These are phyloP conservation scores for Lissocephala sabroskyi DNA, from an alignment of 2,888 invertebrate genomes.

Conservation along the genomic window DNA sequence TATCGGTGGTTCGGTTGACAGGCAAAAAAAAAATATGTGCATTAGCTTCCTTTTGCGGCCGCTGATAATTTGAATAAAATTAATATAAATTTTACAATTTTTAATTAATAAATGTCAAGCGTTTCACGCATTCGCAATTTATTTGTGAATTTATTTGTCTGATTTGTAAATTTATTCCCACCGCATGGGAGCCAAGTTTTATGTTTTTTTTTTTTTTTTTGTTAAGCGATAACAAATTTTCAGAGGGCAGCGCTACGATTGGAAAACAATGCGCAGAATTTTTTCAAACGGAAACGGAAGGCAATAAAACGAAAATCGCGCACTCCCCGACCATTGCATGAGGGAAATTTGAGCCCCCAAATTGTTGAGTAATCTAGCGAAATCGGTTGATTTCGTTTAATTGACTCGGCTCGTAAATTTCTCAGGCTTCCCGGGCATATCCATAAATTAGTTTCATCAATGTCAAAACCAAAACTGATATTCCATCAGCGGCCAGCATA, in stretches of 20 bases:
- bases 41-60: conserved; percentile 54
- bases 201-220: conserved; percentile 12
- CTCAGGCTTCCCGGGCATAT: too few relatives aligned
- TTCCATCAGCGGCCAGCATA: conserved; percentile 24
- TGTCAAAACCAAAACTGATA: conserved; percentile 47
- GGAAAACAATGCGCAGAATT: background rate
- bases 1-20: conserved; percentile 12
- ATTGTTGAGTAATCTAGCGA: conserved; percentile 55
- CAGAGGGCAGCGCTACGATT: conserved; percentile 15
- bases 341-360: conserved; percentile 2
- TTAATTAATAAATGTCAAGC: conserved; percentile 70
- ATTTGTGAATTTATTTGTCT: conserved; percentile 63
- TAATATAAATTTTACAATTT: conserved; percentile 67
- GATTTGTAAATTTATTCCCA: conserved; percentile 40
- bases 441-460: too few relatives aligned
- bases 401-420: conserved; percentile 45
- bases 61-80: conserved; percentile 70
- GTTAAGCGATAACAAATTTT: conserved; percentile 47
- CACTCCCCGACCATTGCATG: too few relatives aligned
- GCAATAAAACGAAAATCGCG: too few relatives aligned
- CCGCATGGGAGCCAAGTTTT: conserved; percentile 40
- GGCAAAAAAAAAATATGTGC: conserved; percentile 53
- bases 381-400: conserved; percentile 46
- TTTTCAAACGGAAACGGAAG: conserved; percentile 53
- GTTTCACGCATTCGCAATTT: conserved; percentile 53